Evolutionary conservation across 2,113 vertebrate species (phyloP), one percentile per base, ranked within the genome.

Genomic region (Tyto alba): DNA sequence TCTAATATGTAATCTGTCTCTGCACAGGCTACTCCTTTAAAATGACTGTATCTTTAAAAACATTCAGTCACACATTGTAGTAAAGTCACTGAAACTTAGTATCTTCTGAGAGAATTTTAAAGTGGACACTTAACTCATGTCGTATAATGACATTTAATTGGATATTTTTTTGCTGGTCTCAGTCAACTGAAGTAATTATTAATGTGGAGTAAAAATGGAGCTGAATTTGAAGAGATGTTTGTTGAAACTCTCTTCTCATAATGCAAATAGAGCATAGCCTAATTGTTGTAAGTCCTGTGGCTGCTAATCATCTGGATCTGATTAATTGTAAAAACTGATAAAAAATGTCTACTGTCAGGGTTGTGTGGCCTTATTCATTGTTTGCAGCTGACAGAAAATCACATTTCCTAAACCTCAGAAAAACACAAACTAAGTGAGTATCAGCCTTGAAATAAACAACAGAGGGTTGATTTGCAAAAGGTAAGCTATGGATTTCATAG

Each of bases 61-160:
- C 23, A 82, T 85, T 85, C 67, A 89, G 63, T 26, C 55, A 20
- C 59, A 81, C 86, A 72, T 78, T 88, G 40, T 19, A 77, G 40
- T 91, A 92, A 89, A 87, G 68, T 93, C 71, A 75, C 15, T 86
- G 75, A 95, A 97, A 96, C 48, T 50, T 95, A 88, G 10, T 93
- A 93, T 82, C 41, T 91, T 94, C 40, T 47, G 59, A 94, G 69
- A 90, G 47, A 92, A 41, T 93, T 90, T 95, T 92, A 86, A 96
- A 96, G 69, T 25, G 1, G 10, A 7, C 23, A 4, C 96, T 96
- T 96, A 79, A 93, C 77, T 89, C 47, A 97, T 96, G 76, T 92
- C 52, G 88, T 82, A 66, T 97, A 97, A 96, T 96, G 89, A 94
- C 38, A 95, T 63, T 96, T 95, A 97, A 96, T 83, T 97, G 83